Evolutionary conservation across 2,113 vertebrate species (phyloP), one percentile per base, ranked within the genome.

Genomic region (Urocolius indicus): DNA sequence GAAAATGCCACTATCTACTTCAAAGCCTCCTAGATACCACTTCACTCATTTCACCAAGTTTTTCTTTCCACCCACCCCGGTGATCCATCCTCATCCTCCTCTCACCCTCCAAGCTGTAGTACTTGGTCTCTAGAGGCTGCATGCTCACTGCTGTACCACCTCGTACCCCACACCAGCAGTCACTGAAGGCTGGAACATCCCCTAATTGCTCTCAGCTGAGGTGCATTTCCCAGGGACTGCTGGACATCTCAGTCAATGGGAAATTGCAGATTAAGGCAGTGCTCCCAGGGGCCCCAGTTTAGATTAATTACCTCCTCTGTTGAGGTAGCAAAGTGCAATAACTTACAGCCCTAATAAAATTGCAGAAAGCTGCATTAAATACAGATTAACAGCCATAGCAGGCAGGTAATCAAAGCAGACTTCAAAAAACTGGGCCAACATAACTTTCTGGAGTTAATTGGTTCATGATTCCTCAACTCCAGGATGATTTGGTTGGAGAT

Each of bases 351-450:
- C 43, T 11, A 86, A 74, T 78, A 59, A 84, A 92, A 93, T 71
- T 8, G 59, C 76, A 88, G 85, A 85, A 65, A 62, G 24, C 68
- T 77, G 80, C 76, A 81, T 81, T 77, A 89, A 93, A 61, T 10
- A 52, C 52, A 89, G 87, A 91, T 87, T 78, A 93, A 63, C 66
- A 59, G 74, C 48, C 52, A 3, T 3, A 24, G 73, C 41, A 59
- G 83, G 57, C 89, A 81, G 34, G 81, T 67, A 80, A 67, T 83
- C 73, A 92, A 65, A 90, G 88, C 72, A 77, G 43, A 66, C 92
- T 71, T 88, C 76, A 86, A 80, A 94, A 89, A 59, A 30, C 18
- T 2, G 66, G 77, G 57, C 78, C 12, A 7, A 12, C 52, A 67
- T 21, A 38, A 83, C 84, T 89, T 59, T 13, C 23, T 32, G 26